A percentile compares a stretch with the other conserved stretches of the same genome.
These are phyloP conservation scores for Toxotes chatareus DNA, from an alignment of 2,113 vertebrate genomes.

Conservation along the genomic window DNA sequence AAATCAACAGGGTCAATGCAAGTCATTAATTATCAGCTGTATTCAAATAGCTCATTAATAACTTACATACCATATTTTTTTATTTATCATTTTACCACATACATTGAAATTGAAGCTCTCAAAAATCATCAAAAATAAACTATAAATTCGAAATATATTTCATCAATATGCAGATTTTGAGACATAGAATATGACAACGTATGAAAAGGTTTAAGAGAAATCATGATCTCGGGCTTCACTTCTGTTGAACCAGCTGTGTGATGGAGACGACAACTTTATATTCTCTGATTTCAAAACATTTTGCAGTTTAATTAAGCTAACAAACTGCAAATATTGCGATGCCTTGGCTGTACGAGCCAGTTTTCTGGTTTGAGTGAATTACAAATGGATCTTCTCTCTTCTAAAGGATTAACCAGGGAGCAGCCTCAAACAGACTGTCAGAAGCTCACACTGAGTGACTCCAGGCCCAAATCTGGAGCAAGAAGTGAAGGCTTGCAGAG, in stretches of 20 bases:
- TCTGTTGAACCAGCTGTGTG: conserved; percentile 9
- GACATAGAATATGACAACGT: not conserved
- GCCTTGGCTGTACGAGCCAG: not conserved
- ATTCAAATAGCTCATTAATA: conserved; percentile 65
- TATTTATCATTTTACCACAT: not conserved
- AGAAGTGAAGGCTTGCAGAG: conserved; percentile 68
- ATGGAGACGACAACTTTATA: conserved; percentile 16
- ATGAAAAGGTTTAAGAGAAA: conserved; percentile 19
- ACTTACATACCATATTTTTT: conserved; percentile 27
- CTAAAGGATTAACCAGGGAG: conserved; percentile 54
- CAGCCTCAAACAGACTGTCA: conserved; percentile 73
- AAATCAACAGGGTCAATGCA: conserved; percentile 51
- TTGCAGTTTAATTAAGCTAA: conserved; percentile 50
- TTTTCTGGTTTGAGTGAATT: conserved; percentile 53
- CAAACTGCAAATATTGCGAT: conserved; percentile 43
- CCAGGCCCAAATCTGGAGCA: conserved; percentile 67
- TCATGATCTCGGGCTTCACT: not conserved
- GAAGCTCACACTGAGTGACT: conserved; percentile 70
- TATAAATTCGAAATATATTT: not conserved
- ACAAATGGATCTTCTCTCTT: conserved; percentile 63
- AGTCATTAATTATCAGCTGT: conserved; percentile 55
- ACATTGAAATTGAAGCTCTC: not conserved
- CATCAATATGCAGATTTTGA: not conserved
- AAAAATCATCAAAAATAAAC: conserved; percentile 7
- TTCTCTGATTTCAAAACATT: conserved; percentile 34